Conservation (phyloP, 1,140 invertebrate species). For the Drosophila jambulina region DNA sequence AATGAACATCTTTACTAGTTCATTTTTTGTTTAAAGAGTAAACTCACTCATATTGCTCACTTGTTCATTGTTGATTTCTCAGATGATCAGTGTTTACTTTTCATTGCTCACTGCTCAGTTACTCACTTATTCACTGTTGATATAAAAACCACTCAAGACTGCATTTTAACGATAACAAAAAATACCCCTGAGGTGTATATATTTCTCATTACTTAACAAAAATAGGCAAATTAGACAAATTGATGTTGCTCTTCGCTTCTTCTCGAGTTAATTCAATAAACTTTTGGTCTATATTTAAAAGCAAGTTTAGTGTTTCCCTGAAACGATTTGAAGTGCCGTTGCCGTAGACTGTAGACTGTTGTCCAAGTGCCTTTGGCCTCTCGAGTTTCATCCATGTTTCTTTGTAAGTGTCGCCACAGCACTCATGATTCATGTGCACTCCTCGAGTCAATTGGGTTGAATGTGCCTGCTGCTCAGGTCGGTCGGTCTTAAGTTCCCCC, state of each 20-base stretch:
- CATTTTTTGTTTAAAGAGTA: not conserved
- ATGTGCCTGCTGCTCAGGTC: constrained; percentile 21
- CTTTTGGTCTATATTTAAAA: constrained; percentile 35
- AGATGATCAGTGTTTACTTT: too few relatives aligned
- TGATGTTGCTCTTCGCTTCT: not conserved
- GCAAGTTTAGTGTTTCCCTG: constrained; percentile 29
- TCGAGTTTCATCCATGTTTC: constrained; percentile 45
- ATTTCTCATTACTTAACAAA: not conserved
- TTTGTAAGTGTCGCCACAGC: constrained; percentile 46
- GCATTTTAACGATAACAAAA: not conserved
- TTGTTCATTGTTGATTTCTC: too few relatives aligned
- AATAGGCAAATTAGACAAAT: constrained; percentile 8
- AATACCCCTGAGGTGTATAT: not conserved
- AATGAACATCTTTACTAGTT: not conserved
- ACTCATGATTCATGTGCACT: constrained; percentile 38
- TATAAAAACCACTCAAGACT: not conserved
- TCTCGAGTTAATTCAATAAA: constrained; percentile 27
- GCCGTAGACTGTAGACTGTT: not conserved
- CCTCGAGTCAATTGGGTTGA: constrained; percentile 44
- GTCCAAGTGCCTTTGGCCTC: constrained; percentile 34
- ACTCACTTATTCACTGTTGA: not conserved
- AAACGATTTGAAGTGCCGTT: constrained; percentile 28
- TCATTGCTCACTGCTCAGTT: too few relatives aligned
- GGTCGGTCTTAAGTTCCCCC: constrained; percentile 13
- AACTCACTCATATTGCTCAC: too few relatives aligned